phyloP scores from a whole-genome alignment of 2,888 invertebrate species.

The Trimorus sp. region DNA sequence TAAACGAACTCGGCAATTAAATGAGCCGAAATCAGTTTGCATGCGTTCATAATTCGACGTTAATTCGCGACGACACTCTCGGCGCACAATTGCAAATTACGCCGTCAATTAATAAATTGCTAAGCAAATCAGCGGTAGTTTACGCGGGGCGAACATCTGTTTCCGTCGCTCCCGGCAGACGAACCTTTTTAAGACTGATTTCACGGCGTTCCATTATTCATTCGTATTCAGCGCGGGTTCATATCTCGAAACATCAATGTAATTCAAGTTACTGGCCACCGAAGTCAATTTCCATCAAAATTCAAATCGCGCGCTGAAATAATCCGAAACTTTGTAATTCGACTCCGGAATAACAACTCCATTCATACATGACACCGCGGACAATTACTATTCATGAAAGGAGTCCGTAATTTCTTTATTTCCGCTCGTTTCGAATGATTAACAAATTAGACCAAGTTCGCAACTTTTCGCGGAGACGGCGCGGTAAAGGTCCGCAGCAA shows the following conservation, averaged over 20 bases:
- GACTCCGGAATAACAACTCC: slow-evolving; percentile 58
- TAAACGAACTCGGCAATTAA: no score
- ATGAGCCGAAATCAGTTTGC: neutral
- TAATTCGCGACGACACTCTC: neutral
- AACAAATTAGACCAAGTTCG: slow-evolving; percentile 29
- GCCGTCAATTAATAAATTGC: neutral
- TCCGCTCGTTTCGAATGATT: slow-evolving; percentile 45
- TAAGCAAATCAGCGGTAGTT: slow-evolving; percentile 25
- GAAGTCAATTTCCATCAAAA: slow-evolving; percentile 60
- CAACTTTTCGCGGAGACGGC: slow-evolving; percentile 4
- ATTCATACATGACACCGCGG: slow-evolving; percentile 57
- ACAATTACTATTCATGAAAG: slow-evolving; percentile 57
- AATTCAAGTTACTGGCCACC: slow-evolving; percentile 60
- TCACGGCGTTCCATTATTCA: slow-evolving; percentile 56
- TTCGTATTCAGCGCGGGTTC: slow-evolving; percentile 55
- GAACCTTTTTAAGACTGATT: slow-evolving; percentile 44
- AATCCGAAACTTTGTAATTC: slow-evolving; percentile 61
- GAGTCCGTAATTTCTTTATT: slow-evolving; percentile 46
- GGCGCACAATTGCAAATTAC: neutral
- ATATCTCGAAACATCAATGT: slow-evolving; percentile 64
- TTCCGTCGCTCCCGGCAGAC: slow-evolving; percentile 17
- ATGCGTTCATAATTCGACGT: neutral
- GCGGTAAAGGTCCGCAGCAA: slow-evolving; percentile 70
- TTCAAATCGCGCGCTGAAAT: slow-evolving; percentile 63
- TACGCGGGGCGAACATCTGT: slow-evolving; percentile 22